Base-by-base conservation (phyloP, 2,888 invertebrate species). In the Drepanosiphum platanoidis region DNA sequence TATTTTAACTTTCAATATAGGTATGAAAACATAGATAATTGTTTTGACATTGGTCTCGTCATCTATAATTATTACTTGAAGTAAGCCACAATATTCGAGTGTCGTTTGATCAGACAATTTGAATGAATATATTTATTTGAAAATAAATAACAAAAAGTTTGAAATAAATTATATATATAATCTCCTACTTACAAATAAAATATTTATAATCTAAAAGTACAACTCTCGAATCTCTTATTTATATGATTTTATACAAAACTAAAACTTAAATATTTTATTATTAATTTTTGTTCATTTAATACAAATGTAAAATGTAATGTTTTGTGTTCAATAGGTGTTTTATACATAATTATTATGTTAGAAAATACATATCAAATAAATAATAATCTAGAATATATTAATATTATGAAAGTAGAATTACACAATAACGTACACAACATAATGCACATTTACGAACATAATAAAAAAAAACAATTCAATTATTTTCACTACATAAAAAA, bases 131-230 rank as follows among this genome's bases (percentile, higher is more conserved):
- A 11, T 74, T 32, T 13, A 52, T n/a, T 22, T 34, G 1, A 11
- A 52, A 74, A 77, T 11, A 46, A 46, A 52, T 27, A 36, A 70
- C n/a, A 3, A 66, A 78, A 80, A 32, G 39, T 77, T 77, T 39
- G 61, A 77, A 79, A 79, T 66, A 66, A 79, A 79, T 79, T 42
- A 78, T 32, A 42, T 42, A 46, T 34, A 34, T 46, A 30, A 42
- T 52, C 11, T 70, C 18, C 80, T 80, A 80, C 68, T 52, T 80
- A 80, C 27, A 80, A 80, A 70, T 80, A 70, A 80, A 80, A 80
- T 79, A 70, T 70, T 52, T 80, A 80, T 52, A 3, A 0, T 80
- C 68, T 80, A 70, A 34, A 52, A 80, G 27, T 34, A 64, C 42
- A 70, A 30, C 52, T 70, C 34, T 30, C 30, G n/a, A 70, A 70